These are phyloP conservation scores for Halotydeus destructor DNA, from an alignment of 1,140 invertebrate genomes.

Conservation along the genomic window DNA sequence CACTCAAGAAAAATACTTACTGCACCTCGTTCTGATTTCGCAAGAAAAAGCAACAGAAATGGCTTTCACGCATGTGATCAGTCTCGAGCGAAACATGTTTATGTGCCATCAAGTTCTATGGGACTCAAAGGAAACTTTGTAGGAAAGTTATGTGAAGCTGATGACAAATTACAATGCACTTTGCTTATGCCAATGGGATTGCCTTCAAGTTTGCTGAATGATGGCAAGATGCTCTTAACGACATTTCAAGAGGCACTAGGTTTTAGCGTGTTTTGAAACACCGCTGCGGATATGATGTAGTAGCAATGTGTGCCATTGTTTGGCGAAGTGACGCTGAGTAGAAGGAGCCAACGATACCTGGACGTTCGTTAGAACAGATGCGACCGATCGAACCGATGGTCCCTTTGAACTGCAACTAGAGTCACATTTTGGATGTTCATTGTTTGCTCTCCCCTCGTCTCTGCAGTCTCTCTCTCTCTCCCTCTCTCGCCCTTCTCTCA, in stretches of 20 bases:
- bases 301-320: too few relatives aligned
- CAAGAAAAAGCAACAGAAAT: too few relatives aligned
- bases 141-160: background rate
- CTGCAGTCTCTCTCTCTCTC: too few relatives aligned
- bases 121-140: background rate
- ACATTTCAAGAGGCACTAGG: background rate
- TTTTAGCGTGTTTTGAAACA: background rate
- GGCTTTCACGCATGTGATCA: background rate
- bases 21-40: too few relatives aligned
- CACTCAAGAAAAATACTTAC: too few relatives aligned
- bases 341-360: too few relatives aligned
- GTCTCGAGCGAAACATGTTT: background rate
- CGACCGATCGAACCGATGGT: too few relatives aligned
- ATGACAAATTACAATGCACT: too few relatives aligned
- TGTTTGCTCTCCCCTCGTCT: background rate
- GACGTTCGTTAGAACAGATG: too few relatives aligned
- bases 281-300: background rate
- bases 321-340: too few relatives aligned
- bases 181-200: too few relatives aligned
- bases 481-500: too few relatives aligned
- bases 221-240: constrained; percentile 3
- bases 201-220: background rate
- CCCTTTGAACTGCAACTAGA: background rate
- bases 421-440: background rate
- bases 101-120: background rate